These are phyloP conservation scores for Sphyrna mokarran DNA, from an alignment of 2,113 vertebrate genomes.

Conservation along the genomic window DNA sequence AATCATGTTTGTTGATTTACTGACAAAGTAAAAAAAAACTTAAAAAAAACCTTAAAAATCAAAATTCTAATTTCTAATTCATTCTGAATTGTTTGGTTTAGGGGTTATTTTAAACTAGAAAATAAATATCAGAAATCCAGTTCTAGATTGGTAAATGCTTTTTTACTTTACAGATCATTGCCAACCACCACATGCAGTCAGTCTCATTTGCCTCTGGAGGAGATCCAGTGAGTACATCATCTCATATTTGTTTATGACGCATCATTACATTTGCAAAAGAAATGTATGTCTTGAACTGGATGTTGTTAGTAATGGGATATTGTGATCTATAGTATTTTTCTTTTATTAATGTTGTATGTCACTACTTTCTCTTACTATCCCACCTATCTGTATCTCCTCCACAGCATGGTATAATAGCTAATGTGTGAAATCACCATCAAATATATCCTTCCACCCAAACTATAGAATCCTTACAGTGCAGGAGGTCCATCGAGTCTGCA, in stretches of 20 bases:
- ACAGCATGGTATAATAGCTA: background rate
- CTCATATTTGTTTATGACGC: background rate
- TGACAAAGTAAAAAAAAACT: background rate
- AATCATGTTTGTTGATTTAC: background rate
- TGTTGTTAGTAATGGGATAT: background rate
- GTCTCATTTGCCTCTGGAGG: slow-evolving; percentile 93
- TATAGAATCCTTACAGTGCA: no score
- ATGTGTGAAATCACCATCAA: background rate
- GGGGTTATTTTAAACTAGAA: background rate
- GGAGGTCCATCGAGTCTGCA: no score
- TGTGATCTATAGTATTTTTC: background rate
- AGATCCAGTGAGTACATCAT: slow-evolving; percentile 72
- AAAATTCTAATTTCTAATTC: background rate
- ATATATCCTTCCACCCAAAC: background rate
- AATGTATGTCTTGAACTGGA: background rate
- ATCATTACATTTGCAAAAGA: background rate
- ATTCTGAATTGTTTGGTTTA: background rate
- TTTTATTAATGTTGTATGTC: background rate
- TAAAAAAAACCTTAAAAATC: background rate
- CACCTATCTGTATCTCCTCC: background rate
- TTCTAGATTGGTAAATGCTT: slow-evolving; percentile 41
- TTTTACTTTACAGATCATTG: slow-evolving; percentile 71
- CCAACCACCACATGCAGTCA: slow-evolving; percentile 85
- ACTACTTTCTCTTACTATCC: no score
- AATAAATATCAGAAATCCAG: background rate